Conservation (phyloP, 2,888 invertebrate genomes). For the Chironomus tentans region DNA sequence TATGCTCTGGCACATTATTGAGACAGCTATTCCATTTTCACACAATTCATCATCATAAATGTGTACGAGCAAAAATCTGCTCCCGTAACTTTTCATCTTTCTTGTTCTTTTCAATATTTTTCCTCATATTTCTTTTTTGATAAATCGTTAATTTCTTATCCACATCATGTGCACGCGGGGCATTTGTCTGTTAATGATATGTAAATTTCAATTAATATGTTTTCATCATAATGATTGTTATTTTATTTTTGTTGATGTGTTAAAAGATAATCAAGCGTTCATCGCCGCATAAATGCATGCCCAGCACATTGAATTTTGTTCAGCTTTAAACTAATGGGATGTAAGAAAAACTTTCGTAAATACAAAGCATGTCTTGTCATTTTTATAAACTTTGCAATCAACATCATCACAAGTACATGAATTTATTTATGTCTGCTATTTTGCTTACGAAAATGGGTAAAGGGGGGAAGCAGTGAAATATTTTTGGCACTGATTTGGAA, state of each 20-base stretch:
- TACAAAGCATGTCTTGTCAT: too few species aligned
- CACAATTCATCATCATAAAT: constrained; percentile 9
- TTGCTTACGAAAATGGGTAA: too few species aligned
- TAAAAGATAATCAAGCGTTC: not conserved
- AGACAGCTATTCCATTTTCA: not conserved
- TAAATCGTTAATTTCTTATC: not conserved
- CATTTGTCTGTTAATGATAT: not conserved
- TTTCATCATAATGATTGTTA: not conserved
- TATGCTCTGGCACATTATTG: constrained; percentile 18
- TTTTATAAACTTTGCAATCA: too few species aligned
- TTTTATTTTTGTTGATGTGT: not conserved
- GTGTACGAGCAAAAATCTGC: not conserved
- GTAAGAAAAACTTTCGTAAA: too few species aligned
- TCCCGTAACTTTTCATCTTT: too few species aligned
- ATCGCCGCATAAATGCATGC: too few species aligned
- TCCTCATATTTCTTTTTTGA: not conserved
- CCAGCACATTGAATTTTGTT: too few species aligned
- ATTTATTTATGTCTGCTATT: too few species aligned
- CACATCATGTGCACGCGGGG: not conserved
- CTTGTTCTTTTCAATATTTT: not conserved
- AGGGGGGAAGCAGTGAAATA: too few species aligned
- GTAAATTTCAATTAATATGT: constrained; percentile 24
- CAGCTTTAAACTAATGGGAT: too few species aligned
- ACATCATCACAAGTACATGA: too few species aligned
- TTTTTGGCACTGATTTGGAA: too few species aligned